Base-by-base conservation (phyloP, 2,888 invertebrate genomes). In the Perizoma affinitatum region DNA sequence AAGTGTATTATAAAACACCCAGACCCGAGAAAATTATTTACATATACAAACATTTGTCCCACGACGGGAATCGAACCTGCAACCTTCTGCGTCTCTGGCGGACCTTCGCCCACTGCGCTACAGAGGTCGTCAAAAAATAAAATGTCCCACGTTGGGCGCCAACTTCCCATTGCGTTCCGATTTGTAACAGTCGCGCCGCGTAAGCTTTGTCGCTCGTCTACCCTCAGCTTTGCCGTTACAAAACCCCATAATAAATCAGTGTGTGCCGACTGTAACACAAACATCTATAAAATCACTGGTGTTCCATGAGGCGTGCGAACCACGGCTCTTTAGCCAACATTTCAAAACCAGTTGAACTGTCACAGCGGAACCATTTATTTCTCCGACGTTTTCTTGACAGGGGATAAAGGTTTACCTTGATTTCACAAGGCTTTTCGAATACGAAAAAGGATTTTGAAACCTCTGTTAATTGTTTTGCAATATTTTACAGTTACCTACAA, bases 221-320 rank as follows among this genome's bases (percentile, higher is more conserved):
- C 54, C 62, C 63, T 51, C 58, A 56, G 59, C 63, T 59, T 66
- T 62, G 56, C 62, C 58, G 61, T 58, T 54, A 61, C 68, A 62
- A 61, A 66, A 62, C 70, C 63, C 61, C 11, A 55, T 56, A 63
- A 68, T 70, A 70, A 70, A 70, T 70, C 68, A 66, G 55, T 41
- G 54, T 47, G 63, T 55, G 59, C 69, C 69, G 60, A 63, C 65
- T 65, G 65, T 65, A 52, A 42, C 52, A 61, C 52, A 63, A 58
- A 54, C 55, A 53, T 58, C 59, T 46, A 54, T 63, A 60, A 63
- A 69, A 67, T 67, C 64, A 63, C 43, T 45, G 58, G 43, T 50
- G 54, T 50, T 64, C 46, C 64, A 56, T 50, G 54, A 49, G 59
- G 47, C 61, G 53, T 50, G 46, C 49, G 44, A 57, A 42, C 64